Percentiles rank a stretch among this genome's conserved stretches.
phyloP scores from a whole-genome alignment of 2,888 invertebrate species.

The Sipha maydis region DNA sequence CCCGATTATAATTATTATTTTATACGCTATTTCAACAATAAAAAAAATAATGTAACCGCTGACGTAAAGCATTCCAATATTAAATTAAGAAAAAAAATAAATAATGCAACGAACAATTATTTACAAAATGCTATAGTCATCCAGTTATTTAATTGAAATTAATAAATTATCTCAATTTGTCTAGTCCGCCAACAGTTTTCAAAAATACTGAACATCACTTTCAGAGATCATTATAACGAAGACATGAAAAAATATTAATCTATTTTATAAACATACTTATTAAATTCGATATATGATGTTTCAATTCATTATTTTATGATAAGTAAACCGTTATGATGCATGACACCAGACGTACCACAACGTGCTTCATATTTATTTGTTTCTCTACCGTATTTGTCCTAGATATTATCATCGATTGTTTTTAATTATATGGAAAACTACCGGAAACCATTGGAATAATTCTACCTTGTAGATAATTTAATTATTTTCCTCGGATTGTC shows the following conservation, averaged over 20 bases:
- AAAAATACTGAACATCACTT: neutral
- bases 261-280: neutral
- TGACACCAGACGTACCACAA: neutral
- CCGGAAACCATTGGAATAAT: neutral
- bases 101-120: neutral
- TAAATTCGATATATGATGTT: neutral
- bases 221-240: neutral
- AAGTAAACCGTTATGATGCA: neutral
- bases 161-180: neutral
- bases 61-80: neutral
- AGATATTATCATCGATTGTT: conserved; percentile 22
- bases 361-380: neutral
- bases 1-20: neutral
- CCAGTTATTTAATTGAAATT: neutral
- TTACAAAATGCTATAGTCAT: neutral
- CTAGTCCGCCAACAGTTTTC: neutral
- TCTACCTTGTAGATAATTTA: conserved; percentile 15
- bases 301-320: neutral
- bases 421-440: conserved; percentile 7
- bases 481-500: conserved; percentile 11
- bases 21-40: neutral
- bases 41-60: neutral
- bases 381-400: conserved; percentile 5
- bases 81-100: neutral
- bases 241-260: neutral